A percentile compares a stretch with the other conserved stretches of the same genome.
Evolutionary conservation across 2,888 invertebrate species (phyloP).

Genomic region (Synergus laeviventris): DNA sequence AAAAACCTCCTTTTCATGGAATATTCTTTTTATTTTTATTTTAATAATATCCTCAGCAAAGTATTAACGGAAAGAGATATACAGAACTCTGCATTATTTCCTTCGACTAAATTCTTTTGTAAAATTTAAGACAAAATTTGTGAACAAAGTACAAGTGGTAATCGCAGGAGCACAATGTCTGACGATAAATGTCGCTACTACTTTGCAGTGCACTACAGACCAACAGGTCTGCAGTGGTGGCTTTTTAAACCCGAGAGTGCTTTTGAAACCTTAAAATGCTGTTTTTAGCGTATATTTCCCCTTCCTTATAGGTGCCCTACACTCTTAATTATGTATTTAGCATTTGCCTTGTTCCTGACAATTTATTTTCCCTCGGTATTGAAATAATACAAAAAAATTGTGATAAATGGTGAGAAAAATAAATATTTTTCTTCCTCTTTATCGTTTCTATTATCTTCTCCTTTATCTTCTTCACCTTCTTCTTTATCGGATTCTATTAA

Average conservation of each 20-base stretch:
- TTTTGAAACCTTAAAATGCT: slow-evolving; percentile 10
- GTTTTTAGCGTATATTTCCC: not conserved
- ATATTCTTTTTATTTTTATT: not conserved
- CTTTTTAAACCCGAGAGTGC: slow-evolving; percentile 16
- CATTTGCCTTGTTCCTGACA: not conserved
- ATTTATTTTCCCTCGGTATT: not conserved
- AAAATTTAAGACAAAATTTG: slow-evolving; percentile 19
- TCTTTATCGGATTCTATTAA: too few species aligned
- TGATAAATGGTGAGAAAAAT: too few species aligned
- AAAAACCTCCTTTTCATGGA: not conserved
- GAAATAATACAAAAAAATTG: not conserved
- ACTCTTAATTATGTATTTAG: slow-evolving; percentile 18
- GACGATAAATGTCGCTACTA: slow-evolving; percentile 30
- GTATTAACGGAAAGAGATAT: too few species aligned
- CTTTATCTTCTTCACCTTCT: too few species aligned
- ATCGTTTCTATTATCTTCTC: too few species aligned
- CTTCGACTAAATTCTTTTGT: not conserved
- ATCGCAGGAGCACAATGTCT: slow-evolving; percentile 31
- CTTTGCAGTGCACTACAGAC: slow-evolving; percentile 3
- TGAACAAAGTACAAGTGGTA: slow-evolving; percentile 30
- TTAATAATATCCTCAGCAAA: too few species aligned
- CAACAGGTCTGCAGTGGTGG: not conserved
- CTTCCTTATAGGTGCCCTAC: not conserved
- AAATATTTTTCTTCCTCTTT: not conserved
- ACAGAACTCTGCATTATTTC: not conserved